phyloP scores from a whole-genome alignment of 2,113 vertebrate genomes.

The Lycaon pictus region DNA sequence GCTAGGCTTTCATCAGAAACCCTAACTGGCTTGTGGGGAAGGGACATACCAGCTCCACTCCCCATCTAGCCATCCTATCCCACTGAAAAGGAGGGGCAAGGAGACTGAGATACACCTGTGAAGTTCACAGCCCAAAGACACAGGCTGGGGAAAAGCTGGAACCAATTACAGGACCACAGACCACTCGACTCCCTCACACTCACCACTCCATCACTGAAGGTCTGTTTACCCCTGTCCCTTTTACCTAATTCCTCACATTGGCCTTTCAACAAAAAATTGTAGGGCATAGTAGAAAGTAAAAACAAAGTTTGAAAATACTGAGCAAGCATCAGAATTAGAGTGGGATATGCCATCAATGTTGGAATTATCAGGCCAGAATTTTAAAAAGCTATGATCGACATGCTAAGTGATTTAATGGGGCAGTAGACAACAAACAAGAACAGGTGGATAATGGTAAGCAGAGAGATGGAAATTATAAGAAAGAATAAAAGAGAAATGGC shows the following conservation, averaged over 20 bases:
- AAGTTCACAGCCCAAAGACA: not conserved
- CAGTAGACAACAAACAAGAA: not conserved
- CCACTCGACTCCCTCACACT: fast-evolving
- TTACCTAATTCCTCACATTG: not conserved
- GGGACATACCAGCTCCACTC: not conserved
- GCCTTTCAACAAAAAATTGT: not conserved
- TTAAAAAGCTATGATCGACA: not conserved
- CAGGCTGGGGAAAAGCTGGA: not conserved
- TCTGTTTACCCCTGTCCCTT: not conserved
- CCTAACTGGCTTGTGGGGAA: not conserved
- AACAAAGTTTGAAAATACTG: not conserved
- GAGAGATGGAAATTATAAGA: not conserved
- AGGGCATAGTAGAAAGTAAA: not conserved
- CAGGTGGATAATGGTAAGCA: not conserved
- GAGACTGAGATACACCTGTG: not conserved
- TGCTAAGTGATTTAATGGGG: not conserved
- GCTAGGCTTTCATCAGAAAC: not conserved
- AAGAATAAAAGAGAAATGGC: not conserved
- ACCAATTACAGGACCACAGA: not conserved
- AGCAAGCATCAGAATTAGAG: not conserved
- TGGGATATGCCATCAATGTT: not conserved
- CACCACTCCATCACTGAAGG: not conserved
- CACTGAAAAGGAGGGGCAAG: not conserved
- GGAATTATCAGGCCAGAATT: not conserved
- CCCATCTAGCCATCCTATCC: not conserved